Base-by-base conservation (phyloP, 2,888 invertebrate species). In the Synanthedon andrenaeformis region DNA sequence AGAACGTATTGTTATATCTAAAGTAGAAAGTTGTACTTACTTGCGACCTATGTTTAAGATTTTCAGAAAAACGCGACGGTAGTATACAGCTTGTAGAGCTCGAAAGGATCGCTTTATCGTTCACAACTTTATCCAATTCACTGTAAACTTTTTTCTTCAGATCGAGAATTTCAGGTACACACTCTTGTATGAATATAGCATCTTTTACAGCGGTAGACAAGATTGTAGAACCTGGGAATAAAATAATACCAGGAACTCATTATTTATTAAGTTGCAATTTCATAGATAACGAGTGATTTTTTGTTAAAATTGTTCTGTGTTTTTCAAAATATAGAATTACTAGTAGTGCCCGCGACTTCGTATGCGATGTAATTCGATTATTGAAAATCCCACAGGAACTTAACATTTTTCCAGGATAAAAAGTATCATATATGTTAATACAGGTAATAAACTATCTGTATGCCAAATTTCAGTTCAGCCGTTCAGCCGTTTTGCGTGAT, bases 11-110 rank as follows among this genome's bases (percentile, higher is more conserved):
- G 35, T 35, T 35, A 10, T 0, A 35, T 35, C 8, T 35, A 10
- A 3, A 6, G 28, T 28, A 28, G 2, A 28, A 28, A 6, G 8
- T 35, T 35, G 35, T 35, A 35, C 35, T 49, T 67, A 90, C 90
- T 77, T 91, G 91, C 35, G 87, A 76, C 58, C 84, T 89, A 72
- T 98, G 93, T 64, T 91, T 92, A 56, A 99, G 78, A 48, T 91
- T 90, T 58, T 94, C 93, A 19, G 95, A 94, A 69, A 98, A 94
- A 51, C 92, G 77, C 0, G 98, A 98, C 0, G 98, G 97, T 57
- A 96, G 83, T 57, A 97, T 95, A 1, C 97, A 96, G 52, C 97
- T 97, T 0, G 98, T 96, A 0, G 98, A 98, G 65, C 97, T 97
- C 0, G 97, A 96, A 5, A 98, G 72, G 62, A 98, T 94, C 0